phyloP scores from a whole-genome alignment of 2,888 invertebrate genomes.

The Thymelicus acteon region DNA sequence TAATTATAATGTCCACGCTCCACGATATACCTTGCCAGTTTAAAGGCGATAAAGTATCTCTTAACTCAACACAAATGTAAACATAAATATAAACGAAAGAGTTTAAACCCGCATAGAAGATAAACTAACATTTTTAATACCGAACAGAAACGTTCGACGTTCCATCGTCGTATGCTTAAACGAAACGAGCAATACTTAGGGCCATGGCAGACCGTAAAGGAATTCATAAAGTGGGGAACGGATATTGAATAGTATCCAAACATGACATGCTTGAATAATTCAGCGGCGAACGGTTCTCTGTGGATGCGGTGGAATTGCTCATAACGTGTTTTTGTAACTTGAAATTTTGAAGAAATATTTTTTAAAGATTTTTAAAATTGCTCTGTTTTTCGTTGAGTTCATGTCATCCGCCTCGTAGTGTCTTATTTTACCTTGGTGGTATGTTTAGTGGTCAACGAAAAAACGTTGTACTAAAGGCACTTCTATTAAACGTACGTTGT shows the following conservation, averaged over 20 bases:
- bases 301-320: conserved; percentile 22
- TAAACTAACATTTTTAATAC: neutral
- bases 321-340: conserved; percentile 5
- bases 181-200: conserved; percentile 14
- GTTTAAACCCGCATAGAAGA: neutral
- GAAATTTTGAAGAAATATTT: neutral
- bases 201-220: conserved; percentile 3
- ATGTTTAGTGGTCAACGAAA: too few relatives aligned
- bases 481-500: too few relatives aligned
- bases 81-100: too few relatives aligned
- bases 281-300: conserved; percentile 17
- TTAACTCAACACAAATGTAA: too few relatives aligned
- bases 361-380: too few relatives aligned
- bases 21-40: too few relatives aligned
- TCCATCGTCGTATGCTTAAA: neutral
- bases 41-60: too few relatives aligned
- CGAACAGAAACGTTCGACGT: neutral
- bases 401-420: too few relatives aligned
- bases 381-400: too few relatives aligned
- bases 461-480: too few relatives aligned
- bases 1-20: too few relatives aligned
- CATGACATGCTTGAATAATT: conserved; percentile 34
- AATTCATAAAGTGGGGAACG: conserved; percentile 24
- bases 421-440: too few relatives aligned
- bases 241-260: conserved; percentile 36